Percentiles rank a stretch among this genome's conserved stretches.
Conservation (phyloP, 2,888 invertebrate genomes). For the Euplagia quadripunctaria region DNA sequence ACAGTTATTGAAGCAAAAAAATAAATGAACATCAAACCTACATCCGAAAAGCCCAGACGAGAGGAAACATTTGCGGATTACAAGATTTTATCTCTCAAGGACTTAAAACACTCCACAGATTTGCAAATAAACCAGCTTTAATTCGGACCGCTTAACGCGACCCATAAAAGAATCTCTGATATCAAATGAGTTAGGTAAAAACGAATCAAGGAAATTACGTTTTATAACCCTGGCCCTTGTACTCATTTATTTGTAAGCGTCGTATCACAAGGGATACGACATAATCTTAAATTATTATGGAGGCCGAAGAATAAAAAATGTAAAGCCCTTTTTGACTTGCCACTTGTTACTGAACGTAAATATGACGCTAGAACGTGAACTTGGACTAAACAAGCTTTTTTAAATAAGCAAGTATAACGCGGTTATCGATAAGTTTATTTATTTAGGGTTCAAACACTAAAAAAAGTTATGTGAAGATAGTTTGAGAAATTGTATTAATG, state of each 20-base stretch:
- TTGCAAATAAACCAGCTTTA: conserved; percentile 21
- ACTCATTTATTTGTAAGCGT: conserved; percentile 2
- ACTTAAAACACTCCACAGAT: conserved; percentile 6
- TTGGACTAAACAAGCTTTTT: not conserved
- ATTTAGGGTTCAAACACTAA: not conserved
- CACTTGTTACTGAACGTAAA: not conserved
- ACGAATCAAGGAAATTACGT: conserved; percentile 18
- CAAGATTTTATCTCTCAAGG: conserved; percentile 10
- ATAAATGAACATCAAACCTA: not conserved
- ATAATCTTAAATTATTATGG: not conserved
- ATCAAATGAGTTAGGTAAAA: conserved; percentile 23
- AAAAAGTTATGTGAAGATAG: no score
- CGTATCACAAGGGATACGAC: not conserved
- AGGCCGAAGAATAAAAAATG: not conserved
- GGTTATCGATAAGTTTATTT: not conserved
- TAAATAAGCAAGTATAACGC: not conserved
- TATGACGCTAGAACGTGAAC: not conserved
- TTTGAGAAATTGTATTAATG: no score
- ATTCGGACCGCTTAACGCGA: conserved; percentile 18
- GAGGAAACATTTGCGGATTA: conserved; percentile 9
- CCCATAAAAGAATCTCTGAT: conserved; percentile 17
- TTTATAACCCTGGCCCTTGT: conserved; percentile 5
- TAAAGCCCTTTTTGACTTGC: not conserved
- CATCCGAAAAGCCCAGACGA: not conserved
- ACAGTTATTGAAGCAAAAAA: not conserved